phyloP scores from a whole-genome alignment of 2,113 vertebrate genomes.

The Gyps fulvus region DNA sequence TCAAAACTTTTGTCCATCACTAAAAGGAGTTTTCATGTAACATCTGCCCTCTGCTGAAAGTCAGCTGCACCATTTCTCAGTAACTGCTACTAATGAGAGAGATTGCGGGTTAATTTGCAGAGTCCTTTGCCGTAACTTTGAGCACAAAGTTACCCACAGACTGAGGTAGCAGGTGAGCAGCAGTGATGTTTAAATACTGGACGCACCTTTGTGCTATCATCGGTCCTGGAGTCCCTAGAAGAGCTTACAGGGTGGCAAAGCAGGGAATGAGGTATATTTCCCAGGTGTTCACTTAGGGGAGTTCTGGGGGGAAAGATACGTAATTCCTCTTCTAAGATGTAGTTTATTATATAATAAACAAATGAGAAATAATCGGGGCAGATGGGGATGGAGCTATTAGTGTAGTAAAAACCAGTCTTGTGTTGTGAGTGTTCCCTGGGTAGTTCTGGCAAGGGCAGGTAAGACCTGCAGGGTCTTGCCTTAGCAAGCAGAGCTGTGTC shows the following conservation, averaged over 20 bases:
- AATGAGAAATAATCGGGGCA: not conserved
- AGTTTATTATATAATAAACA: not conserved
- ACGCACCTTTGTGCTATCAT: not conserved
- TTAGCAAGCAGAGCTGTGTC: not conserved
- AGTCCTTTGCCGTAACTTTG: not conserved
- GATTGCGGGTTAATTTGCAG: slow-evolving; percentile 1
- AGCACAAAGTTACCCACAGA: not conserved
- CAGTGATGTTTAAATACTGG: not conserved
- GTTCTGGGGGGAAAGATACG: not conserved
- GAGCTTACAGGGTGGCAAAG: not conserved
- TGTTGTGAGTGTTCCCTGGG: not conserved
- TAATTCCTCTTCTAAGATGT: not conserved
- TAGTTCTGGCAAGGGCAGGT: not conserved
- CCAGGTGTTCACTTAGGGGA: not conserved
- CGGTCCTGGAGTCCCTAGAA: not conserved
- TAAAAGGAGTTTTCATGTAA: not conserved
- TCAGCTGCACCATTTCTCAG: not conserved
- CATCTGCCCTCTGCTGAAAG: slow-evolving; percentile 29
- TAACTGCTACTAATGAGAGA: slow-evolving; percentile 44
- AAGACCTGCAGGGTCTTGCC: not conserved
- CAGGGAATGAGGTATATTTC: not conserved
- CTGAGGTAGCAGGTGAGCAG: not conserved
- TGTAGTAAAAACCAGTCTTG: not conserved
- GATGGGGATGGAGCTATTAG: not conserved
- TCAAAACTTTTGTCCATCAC: not conserved